Evolutionary conservation across 2,888 invertebrate species (phyloP).

Genomic region (Mesochorus sp.): DNA sequence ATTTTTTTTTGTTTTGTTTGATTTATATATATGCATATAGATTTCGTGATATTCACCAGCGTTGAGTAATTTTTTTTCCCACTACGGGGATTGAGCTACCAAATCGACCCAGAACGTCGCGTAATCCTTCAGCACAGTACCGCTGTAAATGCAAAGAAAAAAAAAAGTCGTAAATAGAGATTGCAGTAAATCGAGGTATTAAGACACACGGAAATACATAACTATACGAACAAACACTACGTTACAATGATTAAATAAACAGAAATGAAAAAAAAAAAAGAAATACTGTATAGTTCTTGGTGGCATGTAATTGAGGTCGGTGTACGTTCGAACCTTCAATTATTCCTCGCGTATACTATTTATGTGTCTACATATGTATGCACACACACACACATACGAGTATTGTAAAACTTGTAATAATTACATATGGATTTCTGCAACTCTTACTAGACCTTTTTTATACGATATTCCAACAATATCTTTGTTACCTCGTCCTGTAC

Average conservation of each 20-base stretch:
- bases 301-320: constrained; percentile 25
- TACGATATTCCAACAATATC: not conserved
- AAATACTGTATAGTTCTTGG: constrained; percentile 49
- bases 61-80: constrained; percentile 1
- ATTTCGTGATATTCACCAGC: not conserved
- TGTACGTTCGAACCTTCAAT: constrained; percentile 56
- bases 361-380: no score
- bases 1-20: not conserved
- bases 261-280: constrained; percentile 19
- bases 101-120: constrained; percentile 88
- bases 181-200: not conserved
- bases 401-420: constrained; percentile 25
- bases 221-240: not conserved
- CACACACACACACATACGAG: no score
- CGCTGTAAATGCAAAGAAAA: constrained; percentile 84
- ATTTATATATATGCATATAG: no score
- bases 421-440: constrained; percentile 25
- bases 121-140: constrained; percentile 89
- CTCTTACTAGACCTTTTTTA: not conserved
- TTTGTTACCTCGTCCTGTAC: not conserved
- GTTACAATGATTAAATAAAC: constrained; percentile 4
- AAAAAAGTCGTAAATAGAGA: constrained; percentile 8
- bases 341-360: constrained; percentile 29
- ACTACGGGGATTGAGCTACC: constrained; percentile 65
- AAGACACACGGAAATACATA: not conserved